A percentile compares a stretch with the other conserved stretches of the same genome.
Evolutionary conservation across 2,888 invertebrate species (phyloP).

Genomic region (Agrenia bidenticulata): DNA sequence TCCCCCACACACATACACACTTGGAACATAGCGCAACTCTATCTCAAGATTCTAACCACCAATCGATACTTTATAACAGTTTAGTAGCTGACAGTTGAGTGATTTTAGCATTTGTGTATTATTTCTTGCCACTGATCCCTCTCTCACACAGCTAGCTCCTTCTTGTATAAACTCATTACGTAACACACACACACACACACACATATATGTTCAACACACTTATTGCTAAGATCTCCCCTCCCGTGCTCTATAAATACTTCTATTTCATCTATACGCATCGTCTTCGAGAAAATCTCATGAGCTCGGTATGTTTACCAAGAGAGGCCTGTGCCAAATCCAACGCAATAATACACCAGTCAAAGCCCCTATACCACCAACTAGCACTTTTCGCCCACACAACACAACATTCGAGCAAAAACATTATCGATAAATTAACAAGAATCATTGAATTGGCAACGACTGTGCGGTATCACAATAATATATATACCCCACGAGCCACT

Average conservation of each 20-base stretch:
- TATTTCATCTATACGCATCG: no score
- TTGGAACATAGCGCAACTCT: no score
- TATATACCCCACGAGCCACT: no score
- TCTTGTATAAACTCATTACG: background rate
- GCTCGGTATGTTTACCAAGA: no score
- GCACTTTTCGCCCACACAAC: constrained; percentile 10
- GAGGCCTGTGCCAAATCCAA: constrained; percentile 5
- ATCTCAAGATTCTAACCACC: no score
- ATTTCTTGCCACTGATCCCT: constrained; percentile 6
- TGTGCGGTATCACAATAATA: no score
- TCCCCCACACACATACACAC: no score
- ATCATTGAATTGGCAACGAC: constrained; percentile 9
- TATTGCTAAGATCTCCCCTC: background rate
- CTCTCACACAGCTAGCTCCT: background rate
- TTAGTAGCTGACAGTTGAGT: constrained; percentile 10
- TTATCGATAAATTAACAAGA: constrained; percentile 20
- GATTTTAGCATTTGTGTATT: constrained; percentile 10
- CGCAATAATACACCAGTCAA: constrained; percentile 5
- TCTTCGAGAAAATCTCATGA: no score
- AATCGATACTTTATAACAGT: background rate
- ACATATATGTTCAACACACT: background rate
- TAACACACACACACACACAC: background rate
- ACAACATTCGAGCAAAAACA: background rate
- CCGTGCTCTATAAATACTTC: constrained; percentile 3
- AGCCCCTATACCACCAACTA: no score